Base-by-base conservation (phyloP, 2,797 vertebrate species). In the Chelonia mydas region DNA sequence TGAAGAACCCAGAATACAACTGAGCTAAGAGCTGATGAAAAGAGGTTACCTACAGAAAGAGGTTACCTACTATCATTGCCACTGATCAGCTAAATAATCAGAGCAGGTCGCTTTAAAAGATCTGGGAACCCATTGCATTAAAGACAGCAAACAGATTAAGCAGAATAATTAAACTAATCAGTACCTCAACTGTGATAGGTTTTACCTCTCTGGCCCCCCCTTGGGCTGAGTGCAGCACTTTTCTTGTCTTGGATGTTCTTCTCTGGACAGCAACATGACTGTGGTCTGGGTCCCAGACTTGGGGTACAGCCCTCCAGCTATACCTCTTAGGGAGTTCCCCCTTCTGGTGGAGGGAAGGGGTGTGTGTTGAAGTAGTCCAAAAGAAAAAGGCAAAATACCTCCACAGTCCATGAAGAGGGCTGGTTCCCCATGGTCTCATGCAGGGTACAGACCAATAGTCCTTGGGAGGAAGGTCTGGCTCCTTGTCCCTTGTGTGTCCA, bases 71-170 rank as follows among this genome's bases (percentile, higher is more conserved):
- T 84, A 87, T 11, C 78, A 80, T 92, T 33, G 53, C 37, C 78
- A 81, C 94, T 94, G 86, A 86, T 74, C 82, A 83, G 37, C 90
- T 86, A 92, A 86, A 78, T 55, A 84, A 57, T n/a, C 45, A 95
- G 91, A 94, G 80, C 80, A 90, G 51, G 55, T 16, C 31, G 37
- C 77, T 90, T 94, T 95, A 72, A 83, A 93, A 93, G 80, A 90
- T 78, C n/a, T 84, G 31, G 53, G 41, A 45, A 81, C 53, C n/a
- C 17, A 21, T 21, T 37, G 10, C 17, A 68, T 83, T 76, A 37
- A 12, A 87, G 80, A 53, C 72, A 94, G 84, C 47, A 88, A 87
- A 80, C 19, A 84, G 57, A 65, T 9, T 78, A 84, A 86, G 47
- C 65, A 79, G 65, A 68, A 21, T 68, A 88, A 47, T n/a, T 86